Conservation (phyloP, 1,140 invertebrate genomes). For the Drosophila seguyi region DNA sequence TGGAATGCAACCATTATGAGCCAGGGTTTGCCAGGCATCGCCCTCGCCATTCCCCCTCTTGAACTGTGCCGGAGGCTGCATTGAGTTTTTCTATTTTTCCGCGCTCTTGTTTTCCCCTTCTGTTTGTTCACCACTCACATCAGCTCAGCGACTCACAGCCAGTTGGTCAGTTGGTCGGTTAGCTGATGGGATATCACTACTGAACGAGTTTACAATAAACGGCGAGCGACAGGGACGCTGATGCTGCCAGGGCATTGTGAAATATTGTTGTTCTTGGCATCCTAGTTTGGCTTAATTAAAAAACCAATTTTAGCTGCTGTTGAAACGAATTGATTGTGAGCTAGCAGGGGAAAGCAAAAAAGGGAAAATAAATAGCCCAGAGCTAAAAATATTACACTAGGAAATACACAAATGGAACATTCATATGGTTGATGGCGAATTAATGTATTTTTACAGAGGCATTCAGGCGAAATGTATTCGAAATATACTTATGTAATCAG, state of each 20-base stretch:
- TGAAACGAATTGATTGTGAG: conserved; percentile 52
- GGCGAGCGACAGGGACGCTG: not conserved
- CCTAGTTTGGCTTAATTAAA: conserved; percentile 71
- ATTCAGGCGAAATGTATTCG: not conserved
- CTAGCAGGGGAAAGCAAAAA: conserved; percentile 4
- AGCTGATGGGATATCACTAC: conserved; percentile 52
- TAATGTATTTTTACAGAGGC: not conserved
- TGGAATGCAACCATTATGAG: conserved; percentile 50
- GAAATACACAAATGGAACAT: not conserved
- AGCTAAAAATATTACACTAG: conserved; percentile 11
- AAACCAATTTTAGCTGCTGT: conserved; percentile 67
- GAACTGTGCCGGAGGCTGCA: not conserved
- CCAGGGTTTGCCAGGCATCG: not conserved
- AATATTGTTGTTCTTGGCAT: conserved; percentile 30
- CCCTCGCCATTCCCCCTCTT: not conserved
- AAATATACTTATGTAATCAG: not conserved
- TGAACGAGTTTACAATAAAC: conserved; percentile 33
- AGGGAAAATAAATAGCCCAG: conserved; percentile 28
- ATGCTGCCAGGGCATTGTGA: conserved; percentile 11
- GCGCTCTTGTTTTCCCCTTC: conserved; percentile 27
- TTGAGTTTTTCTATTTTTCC: conserved; percentile 21
- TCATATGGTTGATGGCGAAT: not conserved
- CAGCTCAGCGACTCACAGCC: conserved; percentile 6
- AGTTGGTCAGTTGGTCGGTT: conserved; percentile 56
- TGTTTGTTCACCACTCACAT: conserved; percentile 56